phyloP scores from a whole-genome alignment of 2,888 invertebrate species.

The Tortrix viridana region DNA sequence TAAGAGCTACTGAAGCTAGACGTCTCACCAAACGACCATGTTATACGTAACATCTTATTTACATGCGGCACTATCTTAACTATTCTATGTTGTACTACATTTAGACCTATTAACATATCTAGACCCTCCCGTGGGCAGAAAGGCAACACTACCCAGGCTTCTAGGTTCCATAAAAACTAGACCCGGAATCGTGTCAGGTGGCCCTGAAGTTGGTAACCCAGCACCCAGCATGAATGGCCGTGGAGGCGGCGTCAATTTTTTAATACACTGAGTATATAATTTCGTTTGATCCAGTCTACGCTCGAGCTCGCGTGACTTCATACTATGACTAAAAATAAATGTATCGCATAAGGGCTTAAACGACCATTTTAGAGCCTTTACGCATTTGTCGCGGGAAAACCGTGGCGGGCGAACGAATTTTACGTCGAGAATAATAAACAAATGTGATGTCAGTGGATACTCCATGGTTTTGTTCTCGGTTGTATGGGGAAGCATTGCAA shows the following conservation, averaged over 20 bases:
- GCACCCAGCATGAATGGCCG: conserved; percentile 26
- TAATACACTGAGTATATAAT: conserved; percentile 36
- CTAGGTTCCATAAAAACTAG: no score
- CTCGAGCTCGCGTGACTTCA: conserved; percentile 31
- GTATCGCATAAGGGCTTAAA: conserved; percentile 10
- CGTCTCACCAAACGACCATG: no score
- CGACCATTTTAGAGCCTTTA: neutral
- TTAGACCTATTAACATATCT: no score
- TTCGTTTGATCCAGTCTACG: conserved; percentile 34
- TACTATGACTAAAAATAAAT: conserved; percentile 34
- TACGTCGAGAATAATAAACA: neutral
- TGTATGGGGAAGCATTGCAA: conserved; percentile 21
- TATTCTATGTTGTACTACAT: no score
- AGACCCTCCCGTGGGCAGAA: no score
- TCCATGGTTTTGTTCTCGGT: no score
- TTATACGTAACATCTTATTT: no score
- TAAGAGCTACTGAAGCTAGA: no score
- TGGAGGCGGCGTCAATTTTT: conserved; percentile 32
- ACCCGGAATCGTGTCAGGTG: neutral
- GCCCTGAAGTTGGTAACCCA: neutral
- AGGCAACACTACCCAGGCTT: no score
- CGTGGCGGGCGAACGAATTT: conserved; percentile 1
- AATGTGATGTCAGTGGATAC: no score
- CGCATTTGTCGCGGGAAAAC: conserved; percentile 7
- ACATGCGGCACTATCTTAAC: no score